Conservation (phyloP, 2,797 vertebrate genomes). For the Premnoplex brunnescens region DNA sequence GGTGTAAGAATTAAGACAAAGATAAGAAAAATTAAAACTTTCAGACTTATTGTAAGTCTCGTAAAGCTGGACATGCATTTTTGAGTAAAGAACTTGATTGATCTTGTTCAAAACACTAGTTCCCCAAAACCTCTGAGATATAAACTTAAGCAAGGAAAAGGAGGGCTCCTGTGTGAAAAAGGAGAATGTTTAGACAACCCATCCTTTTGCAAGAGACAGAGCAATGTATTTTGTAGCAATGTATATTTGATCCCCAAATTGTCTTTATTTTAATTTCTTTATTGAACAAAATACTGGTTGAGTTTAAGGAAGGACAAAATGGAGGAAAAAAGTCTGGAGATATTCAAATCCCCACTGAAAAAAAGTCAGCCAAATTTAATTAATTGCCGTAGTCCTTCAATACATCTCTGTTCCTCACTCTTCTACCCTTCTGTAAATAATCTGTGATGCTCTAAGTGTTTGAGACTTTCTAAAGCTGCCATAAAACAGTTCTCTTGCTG, state of each 20-base stretch:
- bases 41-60: neutral
- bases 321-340: neutral
- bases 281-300: neutral
- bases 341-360: conserved; percentile 27
- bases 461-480: neutral
- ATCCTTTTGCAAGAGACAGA: neutral
- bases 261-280: neutral
- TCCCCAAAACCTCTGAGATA: neutral
- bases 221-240: neutral
- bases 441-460: neutral
- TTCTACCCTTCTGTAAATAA: neutral
- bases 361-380: conserved; percentile 9
- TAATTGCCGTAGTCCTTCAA: conserved; percentile 45
- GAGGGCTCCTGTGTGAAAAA: neutral
- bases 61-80: neutral
- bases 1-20: neutral
- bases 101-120: neutral
- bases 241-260: neutral
- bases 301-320: neutral
- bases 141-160: neutral
- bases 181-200: neutral
- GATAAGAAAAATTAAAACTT: neutral
- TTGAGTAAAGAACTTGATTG: neutral
- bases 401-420: neutral
- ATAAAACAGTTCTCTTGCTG: neutral